phyloP scores from a whole-genome alignment of 2,113 vertebrate species.

The Hystrix brachyura region DNA sequence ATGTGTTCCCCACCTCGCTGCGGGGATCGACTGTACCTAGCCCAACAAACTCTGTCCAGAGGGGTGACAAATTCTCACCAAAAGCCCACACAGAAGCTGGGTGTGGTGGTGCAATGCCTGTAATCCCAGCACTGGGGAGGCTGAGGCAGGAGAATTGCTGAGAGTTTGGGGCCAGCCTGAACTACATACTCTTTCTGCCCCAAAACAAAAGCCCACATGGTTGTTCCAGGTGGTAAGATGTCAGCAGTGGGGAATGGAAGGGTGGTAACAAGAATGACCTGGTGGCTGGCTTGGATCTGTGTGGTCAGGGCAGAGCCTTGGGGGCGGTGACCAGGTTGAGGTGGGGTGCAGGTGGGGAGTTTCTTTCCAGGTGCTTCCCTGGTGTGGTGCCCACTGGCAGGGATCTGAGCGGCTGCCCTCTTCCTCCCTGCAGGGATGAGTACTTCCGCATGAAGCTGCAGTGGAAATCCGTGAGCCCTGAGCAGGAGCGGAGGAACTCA shows the following conservation, averaged over 20 bases:
- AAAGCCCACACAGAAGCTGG: not conserved
- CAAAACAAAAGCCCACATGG: not conserved
- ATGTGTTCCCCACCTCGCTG: not conserved
- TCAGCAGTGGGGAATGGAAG: not conserved
- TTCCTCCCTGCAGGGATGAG: conserved; percentile 88
- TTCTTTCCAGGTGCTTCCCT: not conserved
- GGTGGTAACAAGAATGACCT: too few relatives aligned
- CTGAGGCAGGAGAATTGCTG: not conserved
- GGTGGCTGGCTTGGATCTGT: not conserved
- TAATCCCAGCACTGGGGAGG: not conserved
- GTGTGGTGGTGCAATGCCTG: not conserved
- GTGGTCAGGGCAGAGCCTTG: not conserved
- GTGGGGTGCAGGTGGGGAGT: too few relatives aligned
- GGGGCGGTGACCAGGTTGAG: not conserved
- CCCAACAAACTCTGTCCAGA: not conserved
- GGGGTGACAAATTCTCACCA: not conserved
- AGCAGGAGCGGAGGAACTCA: conserved; percentile 95
- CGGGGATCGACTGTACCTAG: not conserved
- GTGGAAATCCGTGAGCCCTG: conserved; percentile 95
- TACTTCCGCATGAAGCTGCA: conserved; percentile 98
- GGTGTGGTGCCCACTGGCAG: not conserved
- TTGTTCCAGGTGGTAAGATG: rapidly evolving
- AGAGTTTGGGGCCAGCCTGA: not conserved
- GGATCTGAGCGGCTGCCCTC: rapidly evolving
- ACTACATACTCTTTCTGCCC: not conserved